phyloP scores from a whole-genome alignment of 2,797 vertebrate genomes.

The Apogon hyalosoma region DNA sequence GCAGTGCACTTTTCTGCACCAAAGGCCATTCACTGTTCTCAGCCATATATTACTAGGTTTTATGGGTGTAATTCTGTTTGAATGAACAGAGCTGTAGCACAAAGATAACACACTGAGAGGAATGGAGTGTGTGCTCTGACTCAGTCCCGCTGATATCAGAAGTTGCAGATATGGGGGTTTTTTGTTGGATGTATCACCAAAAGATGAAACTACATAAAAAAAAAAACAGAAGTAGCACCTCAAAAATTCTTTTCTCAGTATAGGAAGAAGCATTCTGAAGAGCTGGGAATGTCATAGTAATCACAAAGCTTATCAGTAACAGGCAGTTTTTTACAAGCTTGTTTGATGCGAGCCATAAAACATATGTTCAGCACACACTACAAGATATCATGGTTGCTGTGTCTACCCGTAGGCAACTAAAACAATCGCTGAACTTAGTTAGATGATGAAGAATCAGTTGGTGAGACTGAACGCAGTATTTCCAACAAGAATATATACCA shows the following conservation, averaged over 20 bases:
- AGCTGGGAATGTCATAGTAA: neutral
- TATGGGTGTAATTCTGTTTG: constrained; percentile 54
- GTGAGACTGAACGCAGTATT: no score
- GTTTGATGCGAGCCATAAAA: neutral
- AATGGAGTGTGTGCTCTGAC: constrained; percentile 11
- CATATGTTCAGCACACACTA: neutral
- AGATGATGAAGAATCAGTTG: neutral
- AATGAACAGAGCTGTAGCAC: constrained; percentile 42
- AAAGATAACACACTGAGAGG: constrained; percentile 59
- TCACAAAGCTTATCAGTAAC: neutral
- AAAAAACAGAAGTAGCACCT: neutral
- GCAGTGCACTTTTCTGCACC: neutral
- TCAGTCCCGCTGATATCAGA: constrained; percentile 13
- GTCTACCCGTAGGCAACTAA: neutral
- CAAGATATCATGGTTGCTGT: neutral
- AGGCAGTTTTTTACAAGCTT: constrained; percentile 1
- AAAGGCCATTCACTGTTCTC: constrained; percentile 15
- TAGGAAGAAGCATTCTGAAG: neutral
- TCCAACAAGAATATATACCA: neutral
- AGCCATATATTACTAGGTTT: constrained; percentile 13
- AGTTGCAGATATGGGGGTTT: constrained; percentile 18
- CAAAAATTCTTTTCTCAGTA: neutral
- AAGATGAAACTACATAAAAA: constrained; percentile 3
- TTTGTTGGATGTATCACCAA: neutral
- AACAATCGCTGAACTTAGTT: neutral